A percentile compares a stretch with the other conserved stretches of the same genome.
Evolutionary conservation across 2,888 invertebrate species (phyloP).

Genomic region (Azorinus chamasolen): DNA sequence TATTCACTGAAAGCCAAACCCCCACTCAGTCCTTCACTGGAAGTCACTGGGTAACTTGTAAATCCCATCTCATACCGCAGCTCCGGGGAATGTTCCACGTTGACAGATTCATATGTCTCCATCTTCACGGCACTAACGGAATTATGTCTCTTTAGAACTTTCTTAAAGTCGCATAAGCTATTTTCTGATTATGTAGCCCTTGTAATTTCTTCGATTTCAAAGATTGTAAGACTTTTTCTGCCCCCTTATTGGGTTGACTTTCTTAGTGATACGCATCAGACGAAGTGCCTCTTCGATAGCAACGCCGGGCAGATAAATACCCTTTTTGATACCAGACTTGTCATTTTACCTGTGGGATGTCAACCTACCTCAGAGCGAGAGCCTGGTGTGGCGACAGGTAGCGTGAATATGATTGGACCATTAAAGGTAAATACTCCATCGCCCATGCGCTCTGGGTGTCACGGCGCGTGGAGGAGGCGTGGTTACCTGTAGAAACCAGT

Average conservation of each 20-base stretch:
- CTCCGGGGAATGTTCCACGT: slow-evolving; percentile 35
- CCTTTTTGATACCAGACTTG: slow-evolving; percentile 7
- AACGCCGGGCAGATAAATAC: not conserved
- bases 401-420: slow-evolving; percentile 50
- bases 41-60: slow-evolving; percentile 21
- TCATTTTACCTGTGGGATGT: slow-evolving; percentile 11
- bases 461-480: slow-evolving; percentile 63
- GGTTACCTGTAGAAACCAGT: slow-evolving; percentile 26
- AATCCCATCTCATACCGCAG: slow-evolving; percentile 56
- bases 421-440: slow-evolving; percentile 44
- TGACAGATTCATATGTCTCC: slow-evolving; percentile 41
- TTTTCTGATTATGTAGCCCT: not conserved
- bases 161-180: not conserved
- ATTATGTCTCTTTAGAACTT: not conserved
- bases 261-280: not conserved
- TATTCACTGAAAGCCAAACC: slow-evolving; percentile 46
- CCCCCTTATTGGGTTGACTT: not conserved
- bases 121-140: slow-evolving; percentile 1
- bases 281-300: slow-evolving; percentile 12
- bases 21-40: slow-evolving; percentile 26
- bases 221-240: not conserved
- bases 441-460: slow-evolving; percentile 57
- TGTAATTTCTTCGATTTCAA: too few species aligned
- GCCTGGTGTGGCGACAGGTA: slow-evolving; percentile 51
- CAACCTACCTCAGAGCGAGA: slow-evolving; percentile 9